Evolutionary conservation across 1,140 invertebrate species (phyloP).

Genomic region (Sipha flava): DNA sequence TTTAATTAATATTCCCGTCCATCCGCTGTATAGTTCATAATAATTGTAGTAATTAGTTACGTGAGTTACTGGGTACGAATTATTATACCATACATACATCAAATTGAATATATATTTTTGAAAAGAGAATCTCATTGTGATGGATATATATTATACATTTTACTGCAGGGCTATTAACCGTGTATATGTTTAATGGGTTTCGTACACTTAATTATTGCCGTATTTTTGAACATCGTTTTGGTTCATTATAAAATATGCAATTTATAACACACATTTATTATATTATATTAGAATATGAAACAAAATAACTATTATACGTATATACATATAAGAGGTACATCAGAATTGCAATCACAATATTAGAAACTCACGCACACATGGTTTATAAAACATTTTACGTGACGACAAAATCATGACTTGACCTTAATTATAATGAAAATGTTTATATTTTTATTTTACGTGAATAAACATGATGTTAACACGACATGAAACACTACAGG

Average conservation of each 20-base stretch:
- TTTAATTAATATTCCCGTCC: not conserved
- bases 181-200: not conserved
- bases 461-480: not conserved
- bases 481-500: not conserved
- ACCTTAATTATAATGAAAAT: not conserved
- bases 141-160: not conserved
- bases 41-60: not conserved
- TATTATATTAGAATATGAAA: too few species aligned
- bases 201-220: not conserved
- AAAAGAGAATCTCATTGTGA: not conserved
- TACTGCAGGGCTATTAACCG: not conserved
- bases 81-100: not conserved
- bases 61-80: not conserved
- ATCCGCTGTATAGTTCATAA: not conserved
- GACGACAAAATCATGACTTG: not conserved
- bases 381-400: not conserved
- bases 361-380: not conserved
- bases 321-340: not conserved
- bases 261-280: too few species aligned
- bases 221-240: not conserved
- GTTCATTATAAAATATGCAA: not conserved
- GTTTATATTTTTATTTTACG: not conserved
- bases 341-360: not conserved
- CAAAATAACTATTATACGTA: too few species aligned
- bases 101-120: not conserved